Conservation (phyloP, 2,113 vertebrate species). For the Mormyrus iriodes region DNA sequence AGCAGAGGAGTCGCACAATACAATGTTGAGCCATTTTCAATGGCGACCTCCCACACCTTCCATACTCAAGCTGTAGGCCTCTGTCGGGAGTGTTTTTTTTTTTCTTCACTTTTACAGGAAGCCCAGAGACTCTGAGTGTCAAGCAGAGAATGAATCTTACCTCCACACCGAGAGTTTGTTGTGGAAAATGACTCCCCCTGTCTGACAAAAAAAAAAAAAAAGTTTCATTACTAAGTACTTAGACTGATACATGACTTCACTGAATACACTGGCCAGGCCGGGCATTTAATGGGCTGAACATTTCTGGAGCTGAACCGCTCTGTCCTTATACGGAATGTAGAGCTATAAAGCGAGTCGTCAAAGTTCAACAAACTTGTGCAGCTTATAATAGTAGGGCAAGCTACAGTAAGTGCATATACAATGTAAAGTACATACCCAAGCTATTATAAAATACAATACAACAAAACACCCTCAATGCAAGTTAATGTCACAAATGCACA, state of each 20-base stretch:
- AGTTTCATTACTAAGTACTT: neutral
- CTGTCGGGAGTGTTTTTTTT: neutral
- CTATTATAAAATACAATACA: neutral
- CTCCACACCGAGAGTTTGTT: neutral
- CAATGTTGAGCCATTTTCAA: neutral
- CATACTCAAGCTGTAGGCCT: neutral
- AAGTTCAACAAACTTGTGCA: neutral
- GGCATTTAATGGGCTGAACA: neutral
- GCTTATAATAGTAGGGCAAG: neutral
- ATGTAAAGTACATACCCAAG: neutral
- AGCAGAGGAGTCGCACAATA: neutral
- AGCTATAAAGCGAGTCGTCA: neutral
- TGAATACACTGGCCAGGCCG: neutral
- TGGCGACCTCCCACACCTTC: neutral
- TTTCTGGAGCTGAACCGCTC: neutral
- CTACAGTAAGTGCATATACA: neutral
- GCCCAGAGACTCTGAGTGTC: neutral
- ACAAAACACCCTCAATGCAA: neutral
- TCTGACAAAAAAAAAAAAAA: neutral
- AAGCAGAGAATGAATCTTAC: neutral
- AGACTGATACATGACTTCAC: neutral
- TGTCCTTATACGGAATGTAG: neutral
- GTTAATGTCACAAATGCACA: neutral
- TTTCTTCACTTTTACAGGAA: neutral
- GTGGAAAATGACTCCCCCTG: neutral